Percentiles rank a stretch among this genome's conserved stretches.
Evolutionary conservation across 2,113 vertebrate genomes (phyloP).

Genomic region (Aspiorhynchus laticeps): DNA sequence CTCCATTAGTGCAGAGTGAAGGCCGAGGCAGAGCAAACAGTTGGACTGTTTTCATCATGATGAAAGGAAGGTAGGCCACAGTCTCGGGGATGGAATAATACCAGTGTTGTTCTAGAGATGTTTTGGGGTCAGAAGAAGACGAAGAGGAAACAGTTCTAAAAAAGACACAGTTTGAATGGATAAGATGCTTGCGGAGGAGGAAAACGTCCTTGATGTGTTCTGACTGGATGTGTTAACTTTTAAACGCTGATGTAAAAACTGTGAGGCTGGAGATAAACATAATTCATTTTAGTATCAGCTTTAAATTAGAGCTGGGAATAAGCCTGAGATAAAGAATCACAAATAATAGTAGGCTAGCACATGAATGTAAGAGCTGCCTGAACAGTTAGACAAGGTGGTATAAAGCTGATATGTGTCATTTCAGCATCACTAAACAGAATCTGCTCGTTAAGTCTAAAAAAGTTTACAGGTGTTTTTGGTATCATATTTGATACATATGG

Average conservation of each 20-base stretch:
- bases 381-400: background rate
- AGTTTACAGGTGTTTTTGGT: too few relatives aligned
- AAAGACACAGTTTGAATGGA: background rate
- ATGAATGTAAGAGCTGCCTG: background rate
- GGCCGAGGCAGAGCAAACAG: constrained; percentile 30
- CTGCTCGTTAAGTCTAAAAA: too few relatives aligned
- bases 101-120: background rate
- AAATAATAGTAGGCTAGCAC: background rate
- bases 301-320: background rate
- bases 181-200: background rate
- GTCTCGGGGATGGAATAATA: background rate
- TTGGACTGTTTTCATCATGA: constrained; percentile 38
- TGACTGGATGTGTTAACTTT: background rate
- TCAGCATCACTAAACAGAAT: background rate
- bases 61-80: constrained; percentile 29
- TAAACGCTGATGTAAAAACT: background rate
- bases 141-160: constrained; percentile 4
- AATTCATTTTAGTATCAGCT: background rate
- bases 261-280: background rate
- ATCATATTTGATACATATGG: too few relatives aligned
- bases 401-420: background rate
- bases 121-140: constrained; percentile 24
- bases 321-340: background rate
- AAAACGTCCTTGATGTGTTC: background rate
- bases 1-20: constrained; percentile 38